Conservation (phyloP, 2,888 invertebrate genomes). For the Leptinotarsa tumamoca region DNA sequence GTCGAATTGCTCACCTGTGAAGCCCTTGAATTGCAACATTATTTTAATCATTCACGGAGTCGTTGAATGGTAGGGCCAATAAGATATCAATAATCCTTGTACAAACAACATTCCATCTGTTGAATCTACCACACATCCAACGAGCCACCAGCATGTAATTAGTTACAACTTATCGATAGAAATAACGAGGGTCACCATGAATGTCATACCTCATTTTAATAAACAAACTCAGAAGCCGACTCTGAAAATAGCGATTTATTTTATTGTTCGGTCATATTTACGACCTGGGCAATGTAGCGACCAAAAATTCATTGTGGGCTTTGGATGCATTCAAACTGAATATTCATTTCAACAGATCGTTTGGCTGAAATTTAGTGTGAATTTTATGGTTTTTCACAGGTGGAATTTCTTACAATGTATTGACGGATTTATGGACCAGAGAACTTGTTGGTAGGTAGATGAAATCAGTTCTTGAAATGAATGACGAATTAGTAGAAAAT, state of each 20-base stretch:
- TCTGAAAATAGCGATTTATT: constrained; percentile 35
- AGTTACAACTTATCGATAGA: constrained; percentile 5
- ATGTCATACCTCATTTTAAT: constrained; percentile 44
- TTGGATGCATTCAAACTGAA: constrained; percentile 3
- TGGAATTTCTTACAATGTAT: not conserved
- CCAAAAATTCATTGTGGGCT: constrained; percentile 18
- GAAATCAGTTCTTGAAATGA: too few species aligned
- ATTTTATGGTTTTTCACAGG: not conserved
- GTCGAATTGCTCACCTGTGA: too few species aligned
- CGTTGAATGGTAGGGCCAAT: too few species aligned
- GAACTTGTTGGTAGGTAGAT: not conserved
- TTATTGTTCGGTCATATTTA: constrained; percentile 28
- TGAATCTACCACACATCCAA: not conserved
- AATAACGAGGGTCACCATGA: constrained; percentile 29
- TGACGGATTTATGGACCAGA: not conserved
- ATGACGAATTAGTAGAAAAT: too few species aligned
- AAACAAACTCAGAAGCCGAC: constrained; percentile 45
- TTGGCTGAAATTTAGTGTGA: not conserved
- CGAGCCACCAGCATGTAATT: constrained; percentile 5
- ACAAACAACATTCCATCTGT: not conserved
- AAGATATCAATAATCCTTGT: too few species aligned
- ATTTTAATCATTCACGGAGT: too few species aligned
- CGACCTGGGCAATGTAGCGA: constrained; percentile 15
- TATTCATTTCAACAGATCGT: constrained; percentile 19
- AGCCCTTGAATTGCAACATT: too few species aligned